These are phyloP conservation scores for Gnathonemus echidnorhynchus DNA, from an alignment of 2,113 vertebrate genomes.

Conservation along the genomic window DNA sequence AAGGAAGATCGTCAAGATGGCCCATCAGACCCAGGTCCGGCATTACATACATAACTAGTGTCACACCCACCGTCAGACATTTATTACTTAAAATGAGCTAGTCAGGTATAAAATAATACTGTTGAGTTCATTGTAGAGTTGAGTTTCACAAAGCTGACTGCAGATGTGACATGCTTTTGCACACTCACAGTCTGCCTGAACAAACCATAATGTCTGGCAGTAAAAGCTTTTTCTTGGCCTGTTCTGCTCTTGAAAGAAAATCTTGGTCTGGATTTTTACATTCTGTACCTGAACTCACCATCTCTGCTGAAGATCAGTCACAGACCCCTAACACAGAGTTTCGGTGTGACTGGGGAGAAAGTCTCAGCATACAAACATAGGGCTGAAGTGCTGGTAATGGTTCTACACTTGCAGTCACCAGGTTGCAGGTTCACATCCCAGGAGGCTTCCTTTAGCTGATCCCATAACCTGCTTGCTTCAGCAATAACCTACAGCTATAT, in stretches of 20 bases:
- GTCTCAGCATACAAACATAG: background rate
- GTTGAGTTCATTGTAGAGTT: background rate
- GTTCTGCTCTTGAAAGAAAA: background rate
- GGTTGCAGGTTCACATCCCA: background rate
- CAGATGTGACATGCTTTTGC: background rate
- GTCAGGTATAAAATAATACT: background rate
- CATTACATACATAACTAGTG: background rate
- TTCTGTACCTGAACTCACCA: background rate
- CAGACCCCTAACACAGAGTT: background rate
- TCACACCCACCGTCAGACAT: background rate
- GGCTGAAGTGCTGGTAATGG: background rate
- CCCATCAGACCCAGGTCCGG: slow-evolving; percentile 28
- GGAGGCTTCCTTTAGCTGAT: background rate
- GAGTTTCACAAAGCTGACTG: background rate
- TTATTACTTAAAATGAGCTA: background rate
- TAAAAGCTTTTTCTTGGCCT: background rate
- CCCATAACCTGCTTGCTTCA: background rate
- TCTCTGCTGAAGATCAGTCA: background rate
- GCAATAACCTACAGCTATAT: background rate
- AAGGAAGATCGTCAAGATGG: background rate
- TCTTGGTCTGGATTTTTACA: background rate
- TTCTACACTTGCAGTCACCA: background rate
- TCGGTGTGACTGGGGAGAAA: background rate
- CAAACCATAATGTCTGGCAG: background rate
- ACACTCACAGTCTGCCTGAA: background rate